Evolutionary conservation across 2,113 vertebrate species (phyloP), one percentile per base, ranked within the genome.

Genomic region (Micromys minutus): DNA sequence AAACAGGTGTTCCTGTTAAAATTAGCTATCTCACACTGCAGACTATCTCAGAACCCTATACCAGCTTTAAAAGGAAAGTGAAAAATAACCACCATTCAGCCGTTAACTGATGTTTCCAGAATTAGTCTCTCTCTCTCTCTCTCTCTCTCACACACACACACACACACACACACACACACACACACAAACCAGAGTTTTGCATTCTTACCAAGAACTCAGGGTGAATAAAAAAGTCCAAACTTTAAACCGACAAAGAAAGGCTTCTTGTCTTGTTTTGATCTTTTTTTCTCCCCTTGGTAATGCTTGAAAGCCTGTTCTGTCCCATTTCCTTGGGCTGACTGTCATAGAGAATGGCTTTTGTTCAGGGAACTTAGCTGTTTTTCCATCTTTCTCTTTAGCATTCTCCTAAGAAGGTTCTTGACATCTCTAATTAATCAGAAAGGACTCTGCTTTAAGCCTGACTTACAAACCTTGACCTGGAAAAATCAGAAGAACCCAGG

Each of bases 1-100:
- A 97, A 96, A 93, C 95, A 96, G 95, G 95, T 96, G 96, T 80
- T 93, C 95, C 95, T 85, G 94, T 97, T 96, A 96, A 96, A 96
- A 94, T 96, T 59, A 96, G 95, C 96, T 93, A 9, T 87, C 87
- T 90, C 87, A 75, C 87, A 94, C 80, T 95, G 92, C 89, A 89
- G 87, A 86, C 57, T 79, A 74, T 52, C 84, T 92, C 17, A 94
- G 79, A 80, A 65, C 74, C 19, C 67, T 79, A 16, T 55, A 83
- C 47, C 69, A 94, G 57, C 80, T 91, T 93, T 65, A 90, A 89
- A 91, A 71, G 52, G 50, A 93, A 67, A 72, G n/a, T 13, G 36
- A 72, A 77, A 91, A 94, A 95, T 55, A 93, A 94, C 47, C 47
- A 95, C 47, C 47, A 75, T 77, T 94, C 42, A 39, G 34, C 61